Evolutionary conservation across 1,140 invertebrate species (phyloP).

Genomic region (Euglossa dilemma): DNA sequence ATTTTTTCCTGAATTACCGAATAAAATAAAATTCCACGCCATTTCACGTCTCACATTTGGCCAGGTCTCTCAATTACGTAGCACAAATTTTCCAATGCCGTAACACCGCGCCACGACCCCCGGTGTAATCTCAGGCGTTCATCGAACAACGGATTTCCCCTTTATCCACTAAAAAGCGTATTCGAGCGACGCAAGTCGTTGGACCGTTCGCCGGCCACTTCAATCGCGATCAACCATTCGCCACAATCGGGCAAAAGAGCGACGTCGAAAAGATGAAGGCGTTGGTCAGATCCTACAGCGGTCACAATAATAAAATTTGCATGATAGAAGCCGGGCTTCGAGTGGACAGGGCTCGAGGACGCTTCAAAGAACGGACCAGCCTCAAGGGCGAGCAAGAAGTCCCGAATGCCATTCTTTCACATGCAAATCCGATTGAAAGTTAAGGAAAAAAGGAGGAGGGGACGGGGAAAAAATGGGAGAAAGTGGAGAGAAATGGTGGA

Average conservation of each 20-base stretch:
- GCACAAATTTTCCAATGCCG: too few species aligned
- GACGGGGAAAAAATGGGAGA: too few species aligned
- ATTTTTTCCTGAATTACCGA: too few species aligned
- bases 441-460: neutral
- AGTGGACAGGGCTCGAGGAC: slow-evolving; percentile 16
- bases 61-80: too few species aligned
- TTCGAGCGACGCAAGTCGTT: neutral
- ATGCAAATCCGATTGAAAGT: slow-evolving; percentile 64
- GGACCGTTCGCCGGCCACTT: neutral
- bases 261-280: slow-evolving; percentile 7
- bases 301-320: slow-evolving; percentile 57
- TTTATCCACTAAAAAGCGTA: neutral
- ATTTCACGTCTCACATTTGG: too few species aligned
- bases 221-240: slow-evolving; percentile 3
- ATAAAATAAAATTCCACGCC: too few species aligned
- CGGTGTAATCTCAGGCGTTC: neutral
- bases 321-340: slow-evolving; percentile 29
- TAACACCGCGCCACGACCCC: too few species aligned
- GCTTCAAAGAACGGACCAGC: neutral
- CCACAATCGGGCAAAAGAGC: slow-evolving; percentile 34
- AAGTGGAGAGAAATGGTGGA: neutral
- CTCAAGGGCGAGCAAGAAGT: slow-evolving; percentile 14
- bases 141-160: neutral
- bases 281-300: slow-evolving; percentile 24
- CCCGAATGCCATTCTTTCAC: slow-evolving; percentile 61